These are phyloP conservation scores for Chaetops frenatus DNA, from an alignment of 2,113 vertebrate species.

Conservation along the genomic window DNA sequence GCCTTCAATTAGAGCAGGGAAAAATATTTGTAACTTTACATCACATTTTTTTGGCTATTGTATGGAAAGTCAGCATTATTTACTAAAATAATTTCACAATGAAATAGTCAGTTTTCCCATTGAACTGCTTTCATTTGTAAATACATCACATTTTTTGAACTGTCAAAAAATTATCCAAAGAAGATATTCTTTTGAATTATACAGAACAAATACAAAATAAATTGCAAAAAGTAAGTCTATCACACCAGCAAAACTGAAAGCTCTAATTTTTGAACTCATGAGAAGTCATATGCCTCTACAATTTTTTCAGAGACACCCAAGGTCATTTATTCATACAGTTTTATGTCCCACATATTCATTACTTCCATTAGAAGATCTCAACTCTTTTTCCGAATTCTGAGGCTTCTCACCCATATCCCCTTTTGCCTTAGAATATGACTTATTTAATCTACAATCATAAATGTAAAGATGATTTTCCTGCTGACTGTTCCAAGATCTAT, in stretches of 20 bases:
- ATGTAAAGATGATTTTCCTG: background rate
- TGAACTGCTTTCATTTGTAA: background rate
- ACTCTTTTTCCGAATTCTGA: background rate
- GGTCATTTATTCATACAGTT: background rate
- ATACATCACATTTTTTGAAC: background rate
- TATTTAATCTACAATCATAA: background rate
- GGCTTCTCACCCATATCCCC: background rate
- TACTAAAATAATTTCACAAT: background rate
- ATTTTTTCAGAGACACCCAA: background rate
- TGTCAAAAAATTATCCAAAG: background rate
- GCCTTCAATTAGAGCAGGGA: background rate
- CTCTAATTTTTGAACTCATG: background rate
- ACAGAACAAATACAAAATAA: background rate
- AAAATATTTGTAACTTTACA: background rate
- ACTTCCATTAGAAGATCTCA: background rate
- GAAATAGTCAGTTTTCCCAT: background rate
- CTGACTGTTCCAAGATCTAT: background rate
- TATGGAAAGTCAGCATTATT: background rate
- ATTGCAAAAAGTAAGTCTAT: background rate
- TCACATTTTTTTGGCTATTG: background rate
- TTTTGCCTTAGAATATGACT: background rate
- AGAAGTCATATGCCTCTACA: background rate
- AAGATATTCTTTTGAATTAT: background rate
- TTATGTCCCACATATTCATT: background rate
- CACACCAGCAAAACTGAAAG: background rate